Base-by-base conservation (phyloP, 2,797 vertebrate species). In the Fringilla coelebs region DNA sequence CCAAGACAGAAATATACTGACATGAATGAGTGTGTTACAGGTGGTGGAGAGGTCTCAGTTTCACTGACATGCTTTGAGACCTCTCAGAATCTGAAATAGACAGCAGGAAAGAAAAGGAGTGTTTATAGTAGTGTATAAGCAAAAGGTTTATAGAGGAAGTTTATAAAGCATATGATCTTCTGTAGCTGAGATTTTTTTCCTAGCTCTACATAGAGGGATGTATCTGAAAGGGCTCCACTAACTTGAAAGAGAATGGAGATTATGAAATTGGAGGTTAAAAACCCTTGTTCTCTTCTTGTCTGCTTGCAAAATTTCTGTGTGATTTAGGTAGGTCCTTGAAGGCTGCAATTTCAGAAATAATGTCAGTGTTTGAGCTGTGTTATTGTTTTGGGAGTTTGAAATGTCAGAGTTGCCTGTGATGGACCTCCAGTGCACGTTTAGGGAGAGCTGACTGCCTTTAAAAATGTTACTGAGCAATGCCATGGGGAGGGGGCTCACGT, bases 121-220 rank as follows among this genome's bases (percentile, higher is more conserved):
- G 2, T 34, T 36, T 58, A 36, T 36, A 13, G 34, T 36, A 26
- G 16, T 58, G 15, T 18, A 36, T 26, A 36, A 58, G 26, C 57
- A 26, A 58, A 8, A 65, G 46, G 13, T 41, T 61, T 41, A 31
- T 41, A 31, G 38, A 22, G 36, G 11, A 63, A n/a, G 9, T 66
- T 90, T 83, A 22, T 32, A 63, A 31, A 32, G 31, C 9, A 8
- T 24, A 20, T 0, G 0, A 8, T 85, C 40, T 89, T 62, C 36
- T 45, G 34, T 61, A 73, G 49, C 7, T 40, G 32, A 73, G 62
- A 20, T 43, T 57, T 48, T 88, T 77, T 57, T 8, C 4, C 31
- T 29, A n/a, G 24, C n/a, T 24, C 7, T 52, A 0, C 0, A 0
- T 38, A 52, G 10, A 9, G 60, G 32, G 32, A 32, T 61, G 12